phyloP scores from a whole-genome alignment of 2,113 vertebrate genomes.

The Nannospalax galili region DNA sequence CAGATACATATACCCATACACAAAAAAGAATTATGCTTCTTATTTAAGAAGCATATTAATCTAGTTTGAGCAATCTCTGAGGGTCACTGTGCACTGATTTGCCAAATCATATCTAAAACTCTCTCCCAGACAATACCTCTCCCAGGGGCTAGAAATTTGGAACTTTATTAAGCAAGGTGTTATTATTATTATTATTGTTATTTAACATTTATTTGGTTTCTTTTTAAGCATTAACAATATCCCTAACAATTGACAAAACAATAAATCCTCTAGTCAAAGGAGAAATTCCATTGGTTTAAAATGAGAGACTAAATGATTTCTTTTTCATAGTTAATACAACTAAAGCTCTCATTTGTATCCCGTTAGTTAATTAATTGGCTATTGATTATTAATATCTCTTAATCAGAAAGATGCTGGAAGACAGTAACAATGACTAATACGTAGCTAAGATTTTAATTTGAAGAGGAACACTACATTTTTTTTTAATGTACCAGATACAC shows the following conservation, averaged over 20 bases:
- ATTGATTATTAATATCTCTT: not conserved
- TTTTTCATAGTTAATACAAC: constrained; percentile 11
- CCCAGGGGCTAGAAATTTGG: not conserved
- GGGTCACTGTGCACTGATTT: not conserved
- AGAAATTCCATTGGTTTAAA: not conserved
- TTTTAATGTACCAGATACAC: not conserved
- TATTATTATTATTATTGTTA: not conserved
- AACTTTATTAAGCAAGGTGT: not conserved
- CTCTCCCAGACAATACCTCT: not conserved
- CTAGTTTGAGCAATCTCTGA: not conserved
- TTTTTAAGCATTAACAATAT: not conserved
- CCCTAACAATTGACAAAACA: not conserved
- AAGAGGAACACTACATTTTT: not conserved
- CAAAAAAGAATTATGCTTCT: not conserved
- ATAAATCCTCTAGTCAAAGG: not conserved
- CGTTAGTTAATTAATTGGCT: not conserved
- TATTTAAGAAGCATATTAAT: not conserved
- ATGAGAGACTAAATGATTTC: not conserved
- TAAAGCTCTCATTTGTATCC: constrained; percentile 10
- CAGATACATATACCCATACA: not conserved
- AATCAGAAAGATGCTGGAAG: not conserved
- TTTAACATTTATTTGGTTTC: not conserved
- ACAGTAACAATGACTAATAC: constrained; percentile 13
- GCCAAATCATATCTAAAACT: not conserved
- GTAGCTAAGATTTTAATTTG: not conserved